Evolutionary conservation across 30 jellyfish, hydroid and myxozoan genomes (phyloP).

Genomic region (Pseudorhiza aurosa): DNA sequence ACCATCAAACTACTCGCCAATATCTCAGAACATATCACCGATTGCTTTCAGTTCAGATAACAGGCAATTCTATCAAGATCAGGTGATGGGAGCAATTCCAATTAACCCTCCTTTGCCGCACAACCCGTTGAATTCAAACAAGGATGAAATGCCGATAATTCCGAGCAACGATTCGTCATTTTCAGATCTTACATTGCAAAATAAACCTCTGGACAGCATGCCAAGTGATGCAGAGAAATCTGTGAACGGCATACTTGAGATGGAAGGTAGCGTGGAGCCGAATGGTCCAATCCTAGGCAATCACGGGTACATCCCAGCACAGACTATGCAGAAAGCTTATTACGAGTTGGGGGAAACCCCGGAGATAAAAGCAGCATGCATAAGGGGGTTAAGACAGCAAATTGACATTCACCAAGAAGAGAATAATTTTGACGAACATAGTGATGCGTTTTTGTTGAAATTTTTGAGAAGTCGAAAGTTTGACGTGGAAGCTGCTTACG

Average conservation of each 20-base stretch:
- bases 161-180: slow-evolving; percentile 40
- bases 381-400: slow-evolving; percentile 88
- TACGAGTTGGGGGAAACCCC: slow-evolving; percentile 96
- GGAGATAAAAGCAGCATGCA: slow-evolving; percentile 81
- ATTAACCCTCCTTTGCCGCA: not conserved
- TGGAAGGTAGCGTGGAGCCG: slow-evolving; percentile 89
- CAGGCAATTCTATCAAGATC: slow-evolving; percentile 29
- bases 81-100: not conserved
- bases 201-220: not conserved
- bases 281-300: slow-evolving; percentile 98
- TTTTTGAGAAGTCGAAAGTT: slow-evolving; percentile 94
- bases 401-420: slow-evolving; percentile 96
- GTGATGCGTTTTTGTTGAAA: slow-evolving; percentile 92
- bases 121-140: not conserved
- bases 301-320: slow-evolving; percentile 96
- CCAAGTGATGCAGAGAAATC: slow-evolving; percentile 6
- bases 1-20: slow-evolving; percentile 8
- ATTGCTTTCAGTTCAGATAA: slow-evolving; percentile 1
- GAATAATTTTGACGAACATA: slow-evolving; percentile 96
- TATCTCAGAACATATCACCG: slow-evolving; percentile 32
- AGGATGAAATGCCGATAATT: not conserved
- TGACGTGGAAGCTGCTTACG: slow-evolving; percentile 94
- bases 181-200: slow-evolving; percentile 25
- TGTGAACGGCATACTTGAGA: slow-evolving; percentile 60
- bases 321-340: slow-evolving; percentile 90